phyloP scores from a whole-genome alignment of 2,888 invertebrate species.

The Sphaeridia pumilis region DNA sequence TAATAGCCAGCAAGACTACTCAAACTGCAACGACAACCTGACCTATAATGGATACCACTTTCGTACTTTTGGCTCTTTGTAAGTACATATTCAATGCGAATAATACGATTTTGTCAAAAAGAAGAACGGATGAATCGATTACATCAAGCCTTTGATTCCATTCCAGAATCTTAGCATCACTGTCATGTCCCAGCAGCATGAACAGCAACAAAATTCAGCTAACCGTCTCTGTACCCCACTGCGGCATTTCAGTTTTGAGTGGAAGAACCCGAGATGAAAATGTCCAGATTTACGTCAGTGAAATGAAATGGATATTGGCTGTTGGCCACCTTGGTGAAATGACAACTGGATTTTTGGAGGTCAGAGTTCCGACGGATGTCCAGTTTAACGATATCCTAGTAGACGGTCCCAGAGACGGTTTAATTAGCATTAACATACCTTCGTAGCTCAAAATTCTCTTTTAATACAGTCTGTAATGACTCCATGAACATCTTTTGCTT shows the following conservation, averaged over 20 bases:
- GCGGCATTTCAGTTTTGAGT: neutral
- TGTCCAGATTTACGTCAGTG: neutral
- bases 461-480: too few relatives aligned
- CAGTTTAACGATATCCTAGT: neutral
- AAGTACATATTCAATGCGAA: neutral
- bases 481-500: too few relatives aligned
- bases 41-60: neutral
- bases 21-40: neutral
- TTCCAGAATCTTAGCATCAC: neutral
- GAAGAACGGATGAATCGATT: neutral
- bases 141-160: neutral
- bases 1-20: neutral
- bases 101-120: neutral
- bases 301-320: neutral
- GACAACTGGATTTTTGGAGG: neutral
- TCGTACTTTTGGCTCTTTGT: neutral
- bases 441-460: neutral
- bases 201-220: neutral
- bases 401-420: neutral
- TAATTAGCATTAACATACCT: constrained; percentile 2
- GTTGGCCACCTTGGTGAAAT: neutral
- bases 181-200: neutral
- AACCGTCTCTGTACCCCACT: neutral
- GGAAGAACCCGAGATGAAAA: neutral
- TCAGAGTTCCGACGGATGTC: neutral